These are phyloP conservation scores for Serripes groenlandicus DNA, from an alignment of 2,888 invertebrate genomes.

Conservation along the genomic window DNA sequence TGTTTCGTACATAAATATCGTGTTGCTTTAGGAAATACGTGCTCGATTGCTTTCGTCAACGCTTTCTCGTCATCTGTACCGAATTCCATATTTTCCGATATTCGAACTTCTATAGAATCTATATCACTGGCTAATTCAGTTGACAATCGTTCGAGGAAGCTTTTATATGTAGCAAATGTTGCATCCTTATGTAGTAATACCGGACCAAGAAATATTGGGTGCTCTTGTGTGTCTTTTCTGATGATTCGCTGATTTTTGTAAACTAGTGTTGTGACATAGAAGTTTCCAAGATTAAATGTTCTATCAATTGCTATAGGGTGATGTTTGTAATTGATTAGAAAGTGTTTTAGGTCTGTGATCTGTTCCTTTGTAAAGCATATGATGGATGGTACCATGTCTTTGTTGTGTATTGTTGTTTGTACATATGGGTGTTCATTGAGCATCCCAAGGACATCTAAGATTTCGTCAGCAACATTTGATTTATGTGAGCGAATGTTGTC, in stretches of 20 bases:
- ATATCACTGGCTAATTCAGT: slow-evolving; percentile 27
- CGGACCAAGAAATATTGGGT: slow-evolving; percentile 43
- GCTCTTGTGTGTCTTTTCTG: slow-evolving; percentile 15
- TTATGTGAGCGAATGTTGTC: not conserved
- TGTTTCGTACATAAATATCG: slow-evolving; percentile 41
- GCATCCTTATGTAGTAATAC: slow-evolving; percentile 47
- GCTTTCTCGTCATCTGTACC: slow-evolving; percentile 37
- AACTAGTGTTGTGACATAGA: slow-evolving; percentile 26
- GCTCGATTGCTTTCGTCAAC: slow-evolving; percentile 31
- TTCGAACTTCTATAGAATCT: slow-evolving; percentile 17
- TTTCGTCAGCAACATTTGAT: slow-evolving; percentile 35
- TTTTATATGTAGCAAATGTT: slow-evolving; percentile 34
- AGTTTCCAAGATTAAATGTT: not conserved
- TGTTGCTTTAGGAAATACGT: slow-evolving; percentile 24
- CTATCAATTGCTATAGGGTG: not conserved
- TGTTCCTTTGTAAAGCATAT: slow-evolving; percentile 42
- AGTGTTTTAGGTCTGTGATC: slow-evolving; percentile 28
- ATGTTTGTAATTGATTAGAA: not conserved
- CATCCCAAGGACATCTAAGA: slow-evolving; percentile 38
- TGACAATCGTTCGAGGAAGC: slow-evolving; percentile 32
- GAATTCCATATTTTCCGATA: slow-evolving; percentile 32
- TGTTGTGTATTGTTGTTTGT: slow-evolving; percentile 32
- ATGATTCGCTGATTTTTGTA: slow-evolving; percentile 40
- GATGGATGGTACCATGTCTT: slow-evolving; percentile 35
- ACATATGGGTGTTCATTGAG: slow-evolving; percentile 36